Conservation (phyloP, 2,888 invertebrate genomes). For the Stenchaetothrips biformis region DNA sequence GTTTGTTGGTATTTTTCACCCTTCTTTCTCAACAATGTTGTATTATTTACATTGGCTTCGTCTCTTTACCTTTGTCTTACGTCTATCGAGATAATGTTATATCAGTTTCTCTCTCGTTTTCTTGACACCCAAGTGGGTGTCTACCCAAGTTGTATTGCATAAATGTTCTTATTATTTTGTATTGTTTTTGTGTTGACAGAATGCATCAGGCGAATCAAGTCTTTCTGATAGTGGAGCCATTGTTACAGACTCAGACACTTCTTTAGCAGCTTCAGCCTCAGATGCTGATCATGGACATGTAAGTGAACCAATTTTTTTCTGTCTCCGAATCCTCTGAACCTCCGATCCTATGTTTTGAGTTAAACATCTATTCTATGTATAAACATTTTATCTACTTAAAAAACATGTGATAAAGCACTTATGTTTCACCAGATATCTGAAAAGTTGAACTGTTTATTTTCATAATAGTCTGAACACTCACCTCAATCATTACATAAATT, state of each 20-base stretch:
- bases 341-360: neutral
- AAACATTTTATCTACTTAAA: too few relatives aligned
- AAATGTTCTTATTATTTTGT: constrained; percentile 1
- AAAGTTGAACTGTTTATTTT: too few relatives aligned
- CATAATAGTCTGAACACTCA: too few relatives aligned
- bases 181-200: neutral
- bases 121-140: too few relatives aligned
- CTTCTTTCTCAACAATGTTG: too few relatives aligned
- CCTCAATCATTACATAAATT: too few relatives aligned
- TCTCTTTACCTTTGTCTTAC: neutral
- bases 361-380: too few relatives aligned
- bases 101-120: neutral
- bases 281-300: neutral
- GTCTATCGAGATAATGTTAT: neutral
- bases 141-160: neutral
- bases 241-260: neutral
- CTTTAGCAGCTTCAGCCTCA: neutral
- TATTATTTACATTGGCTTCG: too few relatives aligned
- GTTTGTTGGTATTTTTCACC: neutral
- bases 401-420: too few relatives aligned
- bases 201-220: neutral
- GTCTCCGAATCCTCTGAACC: neutral
- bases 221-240: neutral
- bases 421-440: too few relatives aligned
- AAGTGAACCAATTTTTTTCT: neutral